phyloP scores from a whole-genome alignment of 2,797 vertebrate species.

The Nothura maculosa region DNA sequence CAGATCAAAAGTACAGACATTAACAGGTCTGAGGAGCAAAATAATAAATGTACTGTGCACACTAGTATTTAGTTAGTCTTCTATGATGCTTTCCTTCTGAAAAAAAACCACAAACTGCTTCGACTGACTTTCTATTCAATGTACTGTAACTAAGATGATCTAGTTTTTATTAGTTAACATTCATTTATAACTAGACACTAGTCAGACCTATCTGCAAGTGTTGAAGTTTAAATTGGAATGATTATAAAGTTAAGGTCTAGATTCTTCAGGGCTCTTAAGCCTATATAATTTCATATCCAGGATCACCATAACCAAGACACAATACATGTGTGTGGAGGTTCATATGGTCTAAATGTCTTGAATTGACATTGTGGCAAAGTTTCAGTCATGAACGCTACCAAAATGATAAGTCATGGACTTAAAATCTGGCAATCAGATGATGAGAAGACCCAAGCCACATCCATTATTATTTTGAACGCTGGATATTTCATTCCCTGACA shows the following conservation, averaged over 20 bases:
- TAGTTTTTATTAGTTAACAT: background rate
- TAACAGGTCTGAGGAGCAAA: background rate
- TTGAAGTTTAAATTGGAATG: background rate
- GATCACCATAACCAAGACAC: background rate
- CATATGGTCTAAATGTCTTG: background rate
- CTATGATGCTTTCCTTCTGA: fast-evolving
- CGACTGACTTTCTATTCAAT: background rate
- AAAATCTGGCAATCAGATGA: background rate
- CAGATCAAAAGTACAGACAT: background rate
- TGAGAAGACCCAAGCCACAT: background rate
- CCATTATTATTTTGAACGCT: background rate
- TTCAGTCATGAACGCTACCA: background rate
- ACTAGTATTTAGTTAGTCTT: background rate
- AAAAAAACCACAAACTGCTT: fast-evolving
- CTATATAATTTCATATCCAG: background rate
- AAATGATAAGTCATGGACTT: background rate
- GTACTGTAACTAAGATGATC: background rate
- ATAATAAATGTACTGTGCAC: background rate
- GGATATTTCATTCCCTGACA: conserved; percentile 35
- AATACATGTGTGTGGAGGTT: background rate
- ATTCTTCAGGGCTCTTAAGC: background rate
- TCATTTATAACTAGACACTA: background rate
- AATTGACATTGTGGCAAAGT: background rate
- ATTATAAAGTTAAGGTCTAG: background rate
- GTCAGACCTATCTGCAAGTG: background rate